Percentiles rank a stretch among this genome's conserved stretches.
phyloP scores from a whole-genome alignment of 2,113 vertebrate genomes.

The Chamaetylas fuelleborni region DNA sequence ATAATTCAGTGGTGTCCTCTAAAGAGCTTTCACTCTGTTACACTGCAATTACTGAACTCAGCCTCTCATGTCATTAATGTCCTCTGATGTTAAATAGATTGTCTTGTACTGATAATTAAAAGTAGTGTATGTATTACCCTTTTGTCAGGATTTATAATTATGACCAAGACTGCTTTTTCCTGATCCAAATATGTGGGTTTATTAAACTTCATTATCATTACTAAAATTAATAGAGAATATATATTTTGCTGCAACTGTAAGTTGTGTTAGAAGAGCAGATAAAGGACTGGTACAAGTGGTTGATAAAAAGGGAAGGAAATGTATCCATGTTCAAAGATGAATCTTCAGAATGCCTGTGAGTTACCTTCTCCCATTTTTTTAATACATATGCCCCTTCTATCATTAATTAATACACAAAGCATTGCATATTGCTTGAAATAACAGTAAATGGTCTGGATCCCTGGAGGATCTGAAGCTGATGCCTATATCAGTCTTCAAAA shows the following conservation, averaged over 20 bases:
- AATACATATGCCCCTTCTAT: neutral
- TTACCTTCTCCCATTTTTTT: neutral
- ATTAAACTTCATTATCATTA: neutral
- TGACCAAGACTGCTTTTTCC: neutral
- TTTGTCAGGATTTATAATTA: neutral
- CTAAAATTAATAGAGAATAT: neutral
- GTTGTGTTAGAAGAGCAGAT: neutral
- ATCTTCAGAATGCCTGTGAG: neutral
- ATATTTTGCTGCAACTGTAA: neutral
- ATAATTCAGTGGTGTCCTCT: neutral
- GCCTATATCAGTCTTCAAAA: neutral
- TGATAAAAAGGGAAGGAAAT: neutral
- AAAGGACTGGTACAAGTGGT: neutral
- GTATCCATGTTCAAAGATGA: neutral
- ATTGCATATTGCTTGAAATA: neutral
- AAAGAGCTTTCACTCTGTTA: neutral
- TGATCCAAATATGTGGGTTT: neutral
- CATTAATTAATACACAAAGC: neutral
- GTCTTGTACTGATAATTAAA: neutral
- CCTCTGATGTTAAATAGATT: neutral
- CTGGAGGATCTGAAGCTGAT: neutral
- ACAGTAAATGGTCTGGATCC: neutral
- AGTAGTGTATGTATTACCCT: rapidly evolving
- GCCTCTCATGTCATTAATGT: neutral
- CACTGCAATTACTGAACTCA: neutral